Conservation (phyloP, 1,140 invertebrate genomes). For the Drosophila sulfurigaster region DNA sequence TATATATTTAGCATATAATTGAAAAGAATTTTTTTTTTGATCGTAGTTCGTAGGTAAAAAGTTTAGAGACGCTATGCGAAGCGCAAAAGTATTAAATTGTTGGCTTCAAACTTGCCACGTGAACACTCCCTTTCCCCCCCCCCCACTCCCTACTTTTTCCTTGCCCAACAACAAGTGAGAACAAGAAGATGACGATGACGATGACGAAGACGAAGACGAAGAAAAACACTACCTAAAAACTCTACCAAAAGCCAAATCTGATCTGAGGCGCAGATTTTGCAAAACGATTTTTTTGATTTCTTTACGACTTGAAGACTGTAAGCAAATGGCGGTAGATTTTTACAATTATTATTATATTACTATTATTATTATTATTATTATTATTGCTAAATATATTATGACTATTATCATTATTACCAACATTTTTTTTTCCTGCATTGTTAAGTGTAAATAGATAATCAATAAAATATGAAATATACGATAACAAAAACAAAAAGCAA, state of each 20-base stretch:
- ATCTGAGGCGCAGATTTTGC: constrained; percentile 59
- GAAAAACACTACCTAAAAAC: constrained; percentile 50
- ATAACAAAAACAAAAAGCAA: constrained; percentile 17
- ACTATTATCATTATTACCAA: constrained; percentile 43
- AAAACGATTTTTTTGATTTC: constrained; percentile 65
- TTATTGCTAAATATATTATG: constrained; percentile 37
- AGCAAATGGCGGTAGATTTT: constrained; percentile 68
- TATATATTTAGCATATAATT: constrained; percentile 24
- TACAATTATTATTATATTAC: constrained; percentile 55
- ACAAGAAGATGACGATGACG: constrained; percentile 24
- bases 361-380: constrained; percentile 42
- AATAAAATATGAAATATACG: constrained; percentile 41
- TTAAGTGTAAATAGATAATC: constrained; percentile 69
- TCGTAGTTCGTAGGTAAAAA: constrained; percentile 69
- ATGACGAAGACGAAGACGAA: constrained; percentile 1
- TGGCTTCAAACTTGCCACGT: constrained; percentile 48
- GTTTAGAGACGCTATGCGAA: constrained; percentile 78
- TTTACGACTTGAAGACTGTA: constrained; percentile 81
- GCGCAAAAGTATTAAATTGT: constrained; percentile 74
- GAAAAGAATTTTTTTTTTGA: constrained; percentile 27
- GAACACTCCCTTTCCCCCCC: not conserved
- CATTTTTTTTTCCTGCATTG: constrained; percentile 42
- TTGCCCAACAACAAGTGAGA: not conserved
- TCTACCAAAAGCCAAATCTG: constrained; percentile 73
- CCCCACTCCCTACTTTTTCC: constrained; percentile 12